Base-by-base conservation (phyloP, 2,888 invertebrate species). In the Erebia aethiops region DNA sequence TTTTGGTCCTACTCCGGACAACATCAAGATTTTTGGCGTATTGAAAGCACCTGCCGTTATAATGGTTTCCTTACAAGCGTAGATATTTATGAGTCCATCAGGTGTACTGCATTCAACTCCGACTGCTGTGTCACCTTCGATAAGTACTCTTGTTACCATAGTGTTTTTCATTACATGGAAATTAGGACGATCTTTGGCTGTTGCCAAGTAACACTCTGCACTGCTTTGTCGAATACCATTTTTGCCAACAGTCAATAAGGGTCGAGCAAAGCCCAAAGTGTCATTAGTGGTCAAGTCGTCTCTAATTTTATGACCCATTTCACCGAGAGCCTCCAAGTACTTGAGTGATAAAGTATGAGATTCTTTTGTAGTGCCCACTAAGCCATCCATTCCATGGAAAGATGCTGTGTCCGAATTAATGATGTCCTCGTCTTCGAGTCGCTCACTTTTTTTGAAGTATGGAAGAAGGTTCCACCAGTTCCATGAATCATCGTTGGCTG, bases 381-480 rank as follows among this genome's bases (percentile, higher is more conserved):
- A 86, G 0, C 94, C 94, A 2, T 84, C 82, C 0, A 79, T 82
- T 13, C 90, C 89, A 71, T 91, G 89, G 70, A 79, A 86, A 13
- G n/a, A 35, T 4, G 51, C 70, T 35, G 76, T 74, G 0, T 60
- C 8, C 2, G 83, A 80, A 1, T 69, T 56, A 0, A 78, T 46
- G 4, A 83, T 72, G 2, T 69, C 18, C 2, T 70, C 43, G 16
- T 82, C 81, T 4, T 78, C 71, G 11, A 83, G 62, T 41, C 90
- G 87, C 81, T 95, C 89, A 4, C 90, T 89, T 74, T 94, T 94
- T 1, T 87, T 87, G 49, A 92, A 91, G 75, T 92, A 94, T 1
- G 87, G 83, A 0, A 87, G 76, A 1, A 94, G 88, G 8, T 92
- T 87, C 1, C 91, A 78, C 86, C 93, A 95, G n/a, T 87, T 87